Evolutionary conservation across 1,140 invertebrate genomes (phyloP).

Genomic region (Tetramorium alpestre): DNA sequence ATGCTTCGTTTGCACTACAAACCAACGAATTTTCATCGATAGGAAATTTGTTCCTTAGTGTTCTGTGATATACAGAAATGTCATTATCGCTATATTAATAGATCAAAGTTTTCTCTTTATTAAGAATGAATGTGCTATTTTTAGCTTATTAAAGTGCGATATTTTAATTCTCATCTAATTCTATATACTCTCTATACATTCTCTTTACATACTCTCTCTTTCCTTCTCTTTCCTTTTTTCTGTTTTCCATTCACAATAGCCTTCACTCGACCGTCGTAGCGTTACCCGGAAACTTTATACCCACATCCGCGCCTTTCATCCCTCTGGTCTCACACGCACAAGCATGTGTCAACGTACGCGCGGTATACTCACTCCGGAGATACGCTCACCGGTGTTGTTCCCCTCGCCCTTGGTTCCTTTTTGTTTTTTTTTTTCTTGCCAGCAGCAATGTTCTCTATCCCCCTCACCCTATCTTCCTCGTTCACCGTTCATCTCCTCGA

Average conservation of each 20-base stretch:
- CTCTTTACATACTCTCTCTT: neutral
- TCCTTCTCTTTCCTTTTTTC: neutral
- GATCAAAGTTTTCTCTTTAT: neutral
- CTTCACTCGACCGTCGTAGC: neutral
- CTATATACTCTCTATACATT: neutral
- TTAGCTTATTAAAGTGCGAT: neutral
- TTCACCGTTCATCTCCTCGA: conserved; percentile 66
- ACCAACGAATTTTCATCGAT: neutral
- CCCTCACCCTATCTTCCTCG: conserved; percentile 47
- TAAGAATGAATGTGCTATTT: neutral
- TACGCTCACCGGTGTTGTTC: conserved; percentile 69
- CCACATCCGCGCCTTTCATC: conserved; percentile 20
- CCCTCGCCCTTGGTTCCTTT: conserved; percentile 41
- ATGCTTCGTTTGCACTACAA: neutral
- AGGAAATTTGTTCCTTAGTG: neutral
- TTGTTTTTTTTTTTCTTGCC: neutral
- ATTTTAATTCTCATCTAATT: conserved; percentile 8
- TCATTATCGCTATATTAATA: neutral
- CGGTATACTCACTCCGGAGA: conserved; percentile 69
- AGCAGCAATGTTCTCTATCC: conserved; percentile 12
- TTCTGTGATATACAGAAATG: neutral
- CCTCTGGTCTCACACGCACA: neutral
- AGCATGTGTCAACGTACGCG: conserved; percentile 47
- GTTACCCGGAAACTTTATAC: conserved; percentile 29
- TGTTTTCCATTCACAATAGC: neutral